Evolutionary conservation across 2,888 invertebrate species (phyloP).

Genomic region (Coecobrya sp.): DNA sequence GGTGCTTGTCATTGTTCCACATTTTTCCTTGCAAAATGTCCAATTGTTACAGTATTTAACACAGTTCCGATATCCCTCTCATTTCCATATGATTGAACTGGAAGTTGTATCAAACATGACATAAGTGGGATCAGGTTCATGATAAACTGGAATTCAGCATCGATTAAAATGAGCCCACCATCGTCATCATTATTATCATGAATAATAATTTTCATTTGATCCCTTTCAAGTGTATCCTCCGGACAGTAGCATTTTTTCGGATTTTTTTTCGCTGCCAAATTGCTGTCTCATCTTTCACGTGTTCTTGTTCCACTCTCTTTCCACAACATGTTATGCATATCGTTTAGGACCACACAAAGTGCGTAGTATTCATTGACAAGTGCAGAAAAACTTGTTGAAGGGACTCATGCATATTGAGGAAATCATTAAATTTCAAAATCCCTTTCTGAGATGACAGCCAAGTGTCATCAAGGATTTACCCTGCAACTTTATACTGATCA

Average conservation of each 20-base stretch:
- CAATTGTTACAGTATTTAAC: slow-evolving; percentile 7
- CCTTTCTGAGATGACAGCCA: slow-evolving; percentile 68
- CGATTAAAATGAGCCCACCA: slow-evolving; percentile 70
- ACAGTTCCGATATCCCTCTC: background rate
- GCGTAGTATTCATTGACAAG: slow-evolving; percentile 47
- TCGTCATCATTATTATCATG: slow-evolving; percentile 36
- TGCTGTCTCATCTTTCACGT: slow-evolving; percentile 62
- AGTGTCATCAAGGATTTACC: slow-evolving; percentile 56
- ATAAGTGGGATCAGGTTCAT: slow-evolving; percentile 70
- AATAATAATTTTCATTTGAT: slow-evolving; percentile 57
- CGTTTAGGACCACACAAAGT: slow-evolving; percentile 67
- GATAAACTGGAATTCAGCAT: slow-evolving; percentile 52
- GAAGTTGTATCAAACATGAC: background rate
- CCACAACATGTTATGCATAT: background rate
- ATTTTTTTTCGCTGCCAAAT: background rate
- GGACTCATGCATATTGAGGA: slow-evolving; percentile 64
- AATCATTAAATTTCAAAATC: slow-evolving; percentile 53
- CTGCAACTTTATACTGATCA: background rate
- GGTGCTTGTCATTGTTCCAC: slow-evolving; percentile 45
- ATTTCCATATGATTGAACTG: slow-evolving; percentile 55
- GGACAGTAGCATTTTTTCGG: slow-evolving; percentile 29
- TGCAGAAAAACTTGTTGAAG: slow-evolving; percentile 66
- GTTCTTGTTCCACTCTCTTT: background rate
- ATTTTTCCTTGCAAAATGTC: slow-evolving; percentile 11
- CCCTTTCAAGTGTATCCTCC: slow-evolving; percentile 55